These are phyloP conservation scores for Sebastes taczanowskii DNA, from an alignment of 2,797 vertebrate species.

Conservation along the genomic window DNA sequence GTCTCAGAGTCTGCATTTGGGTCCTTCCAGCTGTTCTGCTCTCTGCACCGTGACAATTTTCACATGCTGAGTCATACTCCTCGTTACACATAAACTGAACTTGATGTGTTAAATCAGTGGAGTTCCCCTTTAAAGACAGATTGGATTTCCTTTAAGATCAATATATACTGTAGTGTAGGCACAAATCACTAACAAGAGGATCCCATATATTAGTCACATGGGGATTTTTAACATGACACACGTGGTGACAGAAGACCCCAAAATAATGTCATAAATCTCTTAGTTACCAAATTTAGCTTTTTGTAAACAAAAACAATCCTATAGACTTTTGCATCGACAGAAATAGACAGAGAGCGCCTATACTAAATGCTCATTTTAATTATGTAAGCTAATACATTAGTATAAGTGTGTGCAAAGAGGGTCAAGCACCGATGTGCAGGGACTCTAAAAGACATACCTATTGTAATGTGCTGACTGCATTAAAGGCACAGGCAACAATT, in stretches of 20 bases:
- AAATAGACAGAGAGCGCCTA: not conserved
- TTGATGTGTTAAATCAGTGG: not conserved
- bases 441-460: not conserved
- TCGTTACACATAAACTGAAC: not conserved
- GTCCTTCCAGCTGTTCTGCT: no score
- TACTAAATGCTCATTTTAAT: constrained; percentile 19
- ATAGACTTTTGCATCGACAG: not conserved
- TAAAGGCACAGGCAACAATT: constrained; percentile 17
- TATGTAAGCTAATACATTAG: constrained; percentile 24
- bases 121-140: not conserved
- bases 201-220: not conserved
- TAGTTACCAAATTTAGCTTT: not conserved
- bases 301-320: not conserved
- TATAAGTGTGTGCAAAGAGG: not conserved
- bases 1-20: no score
- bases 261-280: not conserved
- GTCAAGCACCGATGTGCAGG: constrained; percentile 7
- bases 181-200: not conserved
- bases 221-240: not conserved
- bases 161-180: not conserved
- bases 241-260: not conserved
- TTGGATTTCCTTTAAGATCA: not conserved
- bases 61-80: not conserved
- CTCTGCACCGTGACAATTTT: not conserved
- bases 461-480: constrained; percentile 23